phyloP scores from a whole-genome alignment of 2,797 vertebrate genomes.

The Remorina albescens region DNA sequence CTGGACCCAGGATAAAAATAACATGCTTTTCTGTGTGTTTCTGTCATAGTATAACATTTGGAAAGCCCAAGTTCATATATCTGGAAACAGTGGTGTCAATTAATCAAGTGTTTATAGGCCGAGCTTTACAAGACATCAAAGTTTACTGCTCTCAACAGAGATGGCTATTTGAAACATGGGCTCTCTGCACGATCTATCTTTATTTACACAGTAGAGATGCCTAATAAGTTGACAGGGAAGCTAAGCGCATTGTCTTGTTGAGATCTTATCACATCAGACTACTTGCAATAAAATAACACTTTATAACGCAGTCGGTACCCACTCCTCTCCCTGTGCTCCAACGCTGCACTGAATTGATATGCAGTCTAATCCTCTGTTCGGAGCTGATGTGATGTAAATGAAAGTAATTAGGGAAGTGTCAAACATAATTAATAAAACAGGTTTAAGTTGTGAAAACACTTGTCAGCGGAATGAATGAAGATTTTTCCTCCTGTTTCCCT shows the following conservation, averaged over 20 bases:
- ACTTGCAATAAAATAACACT: slow-evolving; percentile 59
- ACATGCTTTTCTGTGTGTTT: slow-evolving; percentile 64
- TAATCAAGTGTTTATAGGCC: slow-evolving; percentile 81
- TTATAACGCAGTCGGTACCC: slow-evolving; percentile 51
- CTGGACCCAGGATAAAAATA: slow-evolving; percentile 81
- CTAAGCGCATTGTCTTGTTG: slow-evolving; percentile 3
- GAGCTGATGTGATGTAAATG: slow-evolving; percentile 97
- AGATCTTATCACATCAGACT: slow-evolving; percentile 44
- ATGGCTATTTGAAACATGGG: slow-evolving; percentile 60
- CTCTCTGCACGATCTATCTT: slow-evolving; percentile 28
- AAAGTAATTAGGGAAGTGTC: slow-evolving; percentile 96
- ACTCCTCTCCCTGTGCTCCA: slow-evolving; percentile 60
- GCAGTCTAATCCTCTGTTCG: slow-evolving; percentile 91
- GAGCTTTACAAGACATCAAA: slow-evolving; percentile 59
- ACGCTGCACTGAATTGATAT: slow-evolving; percentile 88
- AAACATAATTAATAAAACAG: slow-evolving; percentile 96
- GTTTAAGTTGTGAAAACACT: slow-evolving; percentile 95
- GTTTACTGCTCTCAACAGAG: slow-evolving; percentile 65
- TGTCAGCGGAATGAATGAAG: slow-evolving; percentile 95
- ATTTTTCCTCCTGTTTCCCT: slow-evolving; percentile 79
- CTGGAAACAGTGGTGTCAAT: slow-evolving; percentile 81
- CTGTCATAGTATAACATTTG: slow-evolving; percentile 65
- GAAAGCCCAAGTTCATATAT: slow-evolving; percentile 69
- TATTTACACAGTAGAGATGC: slow-evolving; percentile 47
- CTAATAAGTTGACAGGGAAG: slow-evolving; percentile 23